Percentiles rank a stretch among this genome's conserved stretches.
Conservation (phyloP, 2,113 vertebrate species). For the Neodon shergylaensis region DNA sequence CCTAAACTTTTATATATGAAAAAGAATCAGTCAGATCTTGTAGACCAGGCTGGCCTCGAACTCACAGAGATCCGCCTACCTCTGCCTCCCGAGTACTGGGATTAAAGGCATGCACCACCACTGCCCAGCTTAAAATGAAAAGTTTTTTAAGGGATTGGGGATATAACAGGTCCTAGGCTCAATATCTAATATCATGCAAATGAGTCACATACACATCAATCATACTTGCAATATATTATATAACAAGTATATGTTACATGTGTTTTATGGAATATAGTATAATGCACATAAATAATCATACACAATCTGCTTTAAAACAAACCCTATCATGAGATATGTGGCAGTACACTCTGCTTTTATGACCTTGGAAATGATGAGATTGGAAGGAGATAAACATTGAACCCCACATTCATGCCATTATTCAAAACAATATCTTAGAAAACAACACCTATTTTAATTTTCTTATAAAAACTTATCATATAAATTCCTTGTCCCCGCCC, state of each 20-base stretch:
- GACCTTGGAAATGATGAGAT: neutral
- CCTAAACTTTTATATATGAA: too few relatives aligned
- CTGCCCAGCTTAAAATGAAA: too few relatives aligned
- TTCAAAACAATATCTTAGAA: conserved; percentile 58
- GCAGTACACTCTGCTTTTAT: neutral
- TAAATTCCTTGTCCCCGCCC: too few relatives aligned
- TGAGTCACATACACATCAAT: neutral
- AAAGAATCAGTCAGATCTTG: too few relatives aligned
- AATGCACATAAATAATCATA: neutral
- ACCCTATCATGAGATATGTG: neutral
- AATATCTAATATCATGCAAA: neutral
- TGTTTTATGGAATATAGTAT: neutral
- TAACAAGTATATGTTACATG: neutral
- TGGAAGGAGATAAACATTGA: neutral
- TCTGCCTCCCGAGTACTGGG: too few relatives aligned
- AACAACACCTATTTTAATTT: neutral
- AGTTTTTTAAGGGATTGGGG: neutral
- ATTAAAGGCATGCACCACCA: too few relatives aligned
- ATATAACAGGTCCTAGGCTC: neutral
- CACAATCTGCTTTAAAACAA: neutral
- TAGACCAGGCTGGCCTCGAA: too few relatives aligned
- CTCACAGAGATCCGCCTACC: too few relatives aligned
- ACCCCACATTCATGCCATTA: neutral
- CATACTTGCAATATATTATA: neutral
- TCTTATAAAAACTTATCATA: neutral